Evolutionary conservation across 92 coral and sea anemone species (phyloP).

Genomic region (Phymanthus crucifer): DNA sequence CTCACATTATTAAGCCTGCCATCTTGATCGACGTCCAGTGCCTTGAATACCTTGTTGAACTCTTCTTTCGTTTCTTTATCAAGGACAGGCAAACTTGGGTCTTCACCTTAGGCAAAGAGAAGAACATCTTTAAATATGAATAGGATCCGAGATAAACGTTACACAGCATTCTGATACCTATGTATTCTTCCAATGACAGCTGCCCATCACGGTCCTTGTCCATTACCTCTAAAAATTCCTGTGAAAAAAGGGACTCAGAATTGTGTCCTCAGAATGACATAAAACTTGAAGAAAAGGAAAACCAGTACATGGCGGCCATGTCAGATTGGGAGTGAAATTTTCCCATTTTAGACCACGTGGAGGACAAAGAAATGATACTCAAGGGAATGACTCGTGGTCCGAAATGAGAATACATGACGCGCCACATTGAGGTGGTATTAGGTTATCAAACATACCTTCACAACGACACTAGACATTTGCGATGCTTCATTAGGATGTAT

Average conservation of each 20-base stretch:
- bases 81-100: constrained; percentile 1
- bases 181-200: constrained; percentile 56
- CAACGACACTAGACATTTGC: constrained; percentile 55
- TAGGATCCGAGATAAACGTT: background rate
- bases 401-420: background rate
- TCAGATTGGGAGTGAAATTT: too few species aligned
- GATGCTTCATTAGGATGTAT: constrained; percentile 70
- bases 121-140: too few species aligned
- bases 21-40: constrained; percentile 31
- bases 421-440: background rate
- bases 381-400: too few species aligned
- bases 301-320: too few species aligned
- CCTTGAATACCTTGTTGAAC: constrained; percentile 14
- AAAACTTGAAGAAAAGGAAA: too few species aligned
- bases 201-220: constrained; percentile 58
- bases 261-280: too few species aligned
- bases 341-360: too few species aligned
- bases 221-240: constrained; percentile 50
- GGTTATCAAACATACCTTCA: constrained; percentile 36
- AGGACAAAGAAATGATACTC: too few species aligned
- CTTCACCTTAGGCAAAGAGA: background rate
- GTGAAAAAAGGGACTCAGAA: background rate
- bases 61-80: background rate
- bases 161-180: constrained; percentile 27
- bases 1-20: constrained; percentile 39